Percentiles rank a stretch among this genome's conserved stretches.
Evolutionary conservation across 2,888 invertebrate species (phyloP).

Genomic region (Dasysyrphus tricinctus): DNA sequence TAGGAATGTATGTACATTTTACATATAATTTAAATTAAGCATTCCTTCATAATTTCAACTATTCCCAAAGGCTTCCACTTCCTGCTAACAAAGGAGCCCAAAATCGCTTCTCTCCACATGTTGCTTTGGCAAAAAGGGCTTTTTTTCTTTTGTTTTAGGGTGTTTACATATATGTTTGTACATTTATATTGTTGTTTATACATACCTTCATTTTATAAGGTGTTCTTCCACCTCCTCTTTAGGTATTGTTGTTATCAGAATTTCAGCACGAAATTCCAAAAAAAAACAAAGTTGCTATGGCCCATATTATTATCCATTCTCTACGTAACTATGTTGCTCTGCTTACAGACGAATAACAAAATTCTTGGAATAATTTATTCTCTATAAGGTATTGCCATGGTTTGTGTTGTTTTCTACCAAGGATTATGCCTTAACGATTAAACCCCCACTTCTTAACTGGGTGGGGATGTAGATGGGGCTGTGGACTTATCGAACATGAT

Average conservation of each 20-base stretch:
- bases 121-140: slow-evolving; percentile 43
- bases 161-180: not conserved
- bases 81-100: slow-evolving; percentile 25
- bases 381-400: slow-evolving; percentile 33
- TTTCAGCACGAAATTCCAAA: slow-evolving; percentile 39
- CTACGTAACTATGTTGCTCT: slow-evolving; percentile 7
- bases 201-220: not conserved
- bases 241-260: slow-evolving; percentile 32
- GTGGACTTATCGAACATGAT: slow-evolving; percentile 11
- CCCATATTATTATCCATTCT: slow-evolving; percentile 26
- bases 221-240: not conserved
- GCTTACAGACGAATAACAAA: slow-evolving; percentile 40
- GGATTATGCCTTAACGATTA: slow-evolving; percentile 24
- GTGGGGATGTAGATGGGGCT: not conserved
- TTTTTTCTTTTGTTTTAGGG: not conserved
- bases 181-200: not conserved
- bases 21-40: slow-evolving; percentile 4
- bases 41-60: slow-evolving; percentile 41
- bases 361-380: slow-evolving; percentile 51
- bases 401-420: slow-evolving; percentile 23
- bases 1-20: too few relatives aligned
- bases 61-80: slow-evolving; percentile 32
- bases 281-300: slow-evolving; percentile 46
- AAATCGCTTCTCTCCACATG: slow-evolving; percentile 42
- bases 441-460: not conserved